These are phyloP conservation scores for Sceloporus tristichus DNA, from an alignment of 2,113 vertebrate species.

Conservation along the genomic window DNA sequence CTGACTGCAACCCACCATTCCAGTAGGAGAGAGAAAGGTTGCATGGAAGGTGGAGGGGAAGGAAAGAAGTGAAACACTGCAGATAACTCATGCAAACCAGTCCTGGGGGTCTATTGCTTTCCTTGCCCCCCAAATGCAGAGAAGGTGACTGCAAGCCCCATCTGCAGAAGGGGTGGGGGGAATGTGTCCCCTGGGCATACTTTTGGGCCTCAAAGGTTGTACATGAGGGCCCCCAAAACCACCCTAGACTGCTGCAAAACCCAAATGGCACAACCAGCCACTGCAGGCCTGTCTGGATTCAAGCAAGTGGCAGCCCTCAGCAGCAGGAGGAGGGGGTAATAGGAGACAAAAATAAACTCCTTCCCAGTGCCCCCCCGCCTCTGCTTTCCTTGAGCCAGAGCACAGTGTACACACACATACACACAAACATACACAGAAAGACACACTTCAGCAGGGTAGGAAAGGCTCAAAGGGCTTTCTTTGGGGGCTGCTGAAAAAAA, in stretches of 20 bases:
- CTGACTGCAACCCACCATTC: slow-evolving; percentile 59
- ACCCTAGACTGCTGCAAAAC: slow-evolving; percentile 32
- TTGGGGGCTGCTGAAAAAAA: too few species aligned
- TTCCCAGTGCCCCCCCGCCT: not conserved
- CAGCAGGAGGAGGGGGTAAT: slow-evolving; percentile 51
- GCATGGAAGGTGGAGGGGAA: slow-evolving; percentile 1
- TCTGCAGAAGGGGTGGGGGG: too few species aligned
- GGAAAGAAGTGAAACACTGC: slow-evolving; percentile 63
- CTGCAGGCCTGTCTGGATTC: slow-evolving; percentile 58
- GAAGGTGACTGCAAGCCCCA: too few species aligned
- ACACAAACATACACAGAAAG: too few species aligned
- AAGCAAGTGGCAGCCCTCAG: slow-evolving; percentile 59
- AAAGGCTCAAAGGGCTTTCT: too few species aligned
- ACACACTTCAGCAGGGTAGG: too few species aligned
- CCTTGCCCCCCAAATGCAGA: slow-evolving; percentile 41
- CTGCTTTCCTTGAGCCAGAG: not conserved
- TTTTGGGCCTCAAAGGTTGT: too few species aligned
- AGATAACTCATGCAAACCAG: slow-evolving; percentile 54
- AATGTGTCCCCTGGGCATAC: too few species aligned
- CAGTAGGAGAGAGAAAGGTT: not conserved
- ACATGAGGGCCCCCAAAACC: too few species aligned
- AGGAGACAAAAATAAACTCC: slow-evolving; percentile 81
- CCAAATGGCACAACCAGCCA: slow-evolving; percentile 60
- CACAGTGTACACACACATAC: too few species aligned
- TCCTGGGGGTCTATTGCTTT: slow-evolving; percentile 37